Evolutionary conservation across 2,888 invertebrate species (phyloP).

Genomic region (Microplitis manilae): DNA sequence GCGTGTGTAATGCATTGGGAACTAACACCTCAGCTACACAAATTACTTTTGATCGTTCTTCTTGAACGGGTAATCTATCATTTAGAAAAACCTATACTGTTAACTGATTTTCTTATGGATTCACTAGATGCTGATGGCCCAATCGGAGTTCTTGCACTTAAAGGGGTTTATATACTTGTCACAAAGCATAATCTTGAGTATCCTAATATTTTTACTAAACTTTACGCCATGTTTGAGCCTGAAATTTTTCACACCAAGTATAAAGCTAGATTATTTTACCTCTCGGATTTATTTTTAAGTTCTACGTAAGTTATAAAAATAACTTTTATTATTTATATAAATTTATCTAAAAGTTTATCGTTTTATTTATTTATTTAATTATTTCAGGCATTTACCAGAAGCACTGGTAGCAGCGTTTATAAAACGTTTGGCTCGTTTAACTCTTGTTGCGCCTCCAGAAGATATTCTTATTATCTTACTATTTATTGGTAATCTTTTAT

Average conservation of each 20-base stretch:
- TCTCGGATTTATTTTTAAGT: constrained; percentile 91
- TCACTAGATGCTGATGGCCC: constrained; percentile 90
- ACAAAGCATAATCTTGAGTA: constrained; percentile 94
- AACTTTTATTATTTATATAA: constrained; percentile 19
- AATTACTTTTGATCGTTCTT: constrained; percentile 84
- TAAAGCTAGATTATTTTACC: constrained; percentile 88
- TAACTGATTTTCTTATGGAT: constrained; percentile 94
- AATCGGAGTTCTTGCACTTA: constrained; percentile 90
- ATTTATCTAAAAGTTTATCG: neutral
- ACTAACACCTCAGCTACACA: constrained; percentile 79
- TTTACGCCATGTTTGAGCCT: constrained; percentile 95
- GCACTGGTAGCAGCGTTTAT: constrained; percentile 93
- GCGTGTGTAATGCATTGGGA: constrained; percentile 83
- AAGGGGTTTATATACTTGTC: constrained; percentile 92
- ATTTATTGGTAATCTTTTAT: constrained; percentile 88
- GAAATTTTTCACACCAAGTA: constrained; percentile 93
- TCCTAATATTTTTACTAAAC: constrained; percentile 93
- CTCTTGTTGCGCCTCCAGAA: constrained; percentile 86
- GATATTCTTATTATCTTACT: constrained; percentile 84
- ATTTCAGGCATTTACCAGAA: constrained; percentile 87
- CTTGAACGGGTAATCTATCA: constrained; percentile 87
- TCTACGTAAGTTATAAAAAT: constrained; percentile 81
- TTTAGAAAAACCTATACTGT: constrained; percentile 84
- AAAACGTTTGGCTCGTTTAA: constrained; percentile 88
- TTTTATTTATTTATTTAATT: neutral